These are phyloP conservation scores for Tylochromis polylepis DNA, from an alignment of 2,113 vertebrate genomes.

Conservation along the genomic window DNA sequence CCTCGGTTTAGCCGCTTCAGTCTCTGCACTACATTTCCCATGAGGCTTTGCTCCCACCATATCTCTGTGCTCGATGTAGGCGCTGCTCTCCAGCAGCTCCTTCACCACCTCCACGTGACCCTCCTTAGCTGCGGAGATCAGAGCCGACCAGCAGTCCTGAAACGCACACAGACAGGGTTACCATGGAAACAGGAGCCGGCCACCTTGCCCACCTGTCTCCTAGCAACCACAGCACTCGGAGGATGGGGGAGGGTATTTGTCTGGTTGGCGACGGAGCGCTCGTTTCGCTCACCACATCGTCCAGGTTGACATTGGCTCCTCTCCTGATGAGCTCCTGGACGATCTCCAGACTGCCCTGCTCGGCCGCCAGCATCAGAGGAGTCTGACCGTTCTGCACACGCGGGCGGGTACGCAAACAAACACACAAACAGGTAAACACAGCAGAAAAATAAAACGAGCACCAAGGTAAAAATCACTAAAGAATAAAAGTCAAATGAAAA, in stretches of 20 bases:
- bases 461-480: background rate
- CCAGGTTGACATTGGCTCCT: slow-evolving; percentile 93
- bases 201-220: background rate
- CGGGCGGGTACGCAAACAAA: background rate
- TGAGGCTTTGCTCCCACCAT: slow-evolving; percentile 76
- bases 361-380: slow-evolving; percentile 92
- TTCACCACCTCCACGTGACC: slow-evolving; percentile 86
- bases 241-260: background rate
- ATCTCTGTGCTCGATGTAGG: slow-evolving; percentile 90
- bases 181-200: slow-evolving; percentile 25
- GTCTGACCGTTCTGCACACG: slow-evolving; percentile 91
- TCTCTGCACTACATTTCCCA: slow-evolving; percentile 4
- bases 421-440: background rate
- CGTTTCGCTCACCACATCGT: slow-evolving; percentile 81
- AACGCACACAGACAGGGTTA: slow-evolving; percentile 13
- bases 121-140: slow-evolving; percentile 92
- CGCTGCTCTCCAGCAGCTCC: slow-evolving; percentile 85
- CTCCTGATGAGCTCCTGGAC: slow-evolving; percentile 91
- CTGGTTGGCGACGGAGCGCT: background rate
- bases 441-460: background rate
- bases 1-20: background rate
- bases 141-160: slow-evolving; percentile 98
- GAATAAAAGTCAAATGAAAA: background rate
- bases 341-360: slow-evolving; percentile 95
- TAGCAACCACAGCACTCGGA: slow-evolving; percentile 6